These are phyloP conservation scores for Campopleginae sp. DNA, from an alignment of 2,888 invertebrate species.

Conservation along the genomic window DNA sequence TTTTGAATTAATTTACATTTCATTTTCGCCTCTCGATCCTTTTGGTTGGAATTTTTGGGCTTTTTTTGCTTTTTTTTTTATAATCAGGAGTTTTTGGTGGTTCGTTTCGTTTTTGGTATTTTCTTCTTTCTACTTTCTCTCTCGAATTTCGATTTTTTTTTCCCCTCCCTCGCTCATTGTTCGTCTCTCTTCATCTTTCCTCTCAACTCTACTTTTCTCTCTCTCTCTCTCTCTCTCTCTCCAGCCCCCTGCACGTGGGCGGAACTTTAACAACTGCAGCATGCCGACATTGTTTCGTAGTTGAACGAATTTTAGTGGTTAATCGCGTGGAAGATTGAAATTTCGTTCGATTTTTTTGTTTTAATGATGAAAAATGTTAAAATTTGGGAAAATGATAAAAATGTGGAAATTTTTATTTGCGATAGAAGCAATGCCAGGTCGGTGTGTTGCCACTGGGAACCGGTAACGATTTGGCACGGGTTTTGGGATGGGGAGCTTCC, in stretches of 20 bases:
- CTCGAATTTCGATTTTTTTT: background rate
- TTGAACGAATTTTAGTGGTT: background rate
- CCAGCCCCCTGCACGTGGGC: background rate
- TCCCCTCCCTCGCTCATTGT: background rate
- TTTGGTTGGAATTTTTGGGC: background rate
- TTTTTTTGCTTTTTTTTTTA: background rate
- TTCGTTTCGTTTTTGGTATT: background rate
- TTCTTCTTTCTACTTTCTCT: background rate
- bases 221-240: background rate
- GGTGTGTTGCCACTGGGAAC: conserved; percentile 98
- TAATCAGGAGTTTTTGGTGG: background rate
- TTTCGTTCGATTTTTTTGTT: background rate
- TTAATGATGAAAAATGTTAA: background rate
- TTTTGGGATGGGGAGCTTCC: conserved; percentile 98
- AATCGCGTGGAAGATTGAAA: background rate
- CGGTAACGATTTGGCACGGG: conserved; percentile 97
- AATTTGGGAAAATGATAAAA: conserved; percentile 3
- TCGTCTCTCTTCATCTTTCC: background rate
- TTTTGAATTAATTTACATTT: too few species aligned
- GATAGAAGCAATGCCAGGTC: conserved; percentile 95
- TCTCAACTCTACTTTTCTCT: background rate
- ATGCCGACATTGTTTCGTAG: background rate
- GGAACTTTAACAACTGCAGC: background rate
- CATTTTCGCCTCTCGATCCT: background rate
- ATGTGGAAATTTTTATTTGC: conserved; percentile 4